Conservation (phyloP, 2,888 invertebrate genomes). For the Trilocha varians region DNA sequence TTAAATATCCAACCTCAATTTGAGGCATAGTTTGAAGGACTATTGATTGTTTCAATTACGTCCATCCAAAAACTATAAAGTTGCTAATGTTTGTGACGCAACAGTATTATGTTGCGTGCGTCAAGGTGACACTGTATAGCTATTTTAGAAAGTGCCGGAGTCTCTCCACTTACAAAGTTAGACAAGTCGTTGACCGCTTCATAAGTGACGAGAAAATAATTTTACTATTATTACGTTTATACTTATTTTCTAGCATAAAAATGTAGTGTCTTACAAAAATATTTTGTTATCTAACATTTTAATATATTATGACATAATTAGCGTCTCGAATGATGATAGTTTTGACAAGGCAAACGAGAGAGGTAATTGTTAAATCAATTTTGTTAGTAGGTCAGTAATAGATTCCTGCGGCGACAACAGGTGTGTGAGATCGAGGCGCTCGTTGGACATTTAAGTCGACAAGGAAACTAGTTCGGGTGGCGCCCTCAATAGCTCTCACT, state of each 20-base stretch:
- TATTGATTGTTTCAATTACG: background rate
- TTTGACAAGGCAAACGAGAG: conserved; percentile 20
- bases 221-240: background rate
- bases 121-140: conserved; percentile 61
- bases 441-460: conserved; percentile 17
- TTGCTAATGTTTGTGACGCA: conserved; percentile 43
- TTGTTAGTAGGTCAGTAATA: conserved; percentile 51
- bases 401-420: conserved; percentile 27
- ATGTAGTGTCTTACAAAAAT: background rate
- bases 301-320: conserved; percentile 30
- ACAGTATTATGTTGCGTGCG: conserved; percentile 48
- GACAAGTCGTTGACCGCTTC: conserved; percentile 47
- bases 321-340: conserved; percentile 20
- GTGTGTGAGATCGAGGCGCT: conserved; percentile 20
- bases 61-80: conserved; percentile 18
- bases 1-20: background rate
- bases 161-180: conserved; percentile 37
- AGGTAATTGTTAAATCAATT: conserved; percentile 43
- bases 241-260: background rate
- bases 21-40: too few species aligned
- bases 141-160: conserved; percentile 66
- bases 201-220: conserved; percentile 9
- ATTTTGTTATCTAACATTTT: conserved; percentile 21
- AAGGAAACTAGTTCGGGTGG: conserved; percentile 51
- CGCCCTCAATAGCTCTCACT: conserved; percentile 60